Base-by-base conservation (phyloP, 1,140 invertebrate genomes). In the Megalopta genalis region DNA sequence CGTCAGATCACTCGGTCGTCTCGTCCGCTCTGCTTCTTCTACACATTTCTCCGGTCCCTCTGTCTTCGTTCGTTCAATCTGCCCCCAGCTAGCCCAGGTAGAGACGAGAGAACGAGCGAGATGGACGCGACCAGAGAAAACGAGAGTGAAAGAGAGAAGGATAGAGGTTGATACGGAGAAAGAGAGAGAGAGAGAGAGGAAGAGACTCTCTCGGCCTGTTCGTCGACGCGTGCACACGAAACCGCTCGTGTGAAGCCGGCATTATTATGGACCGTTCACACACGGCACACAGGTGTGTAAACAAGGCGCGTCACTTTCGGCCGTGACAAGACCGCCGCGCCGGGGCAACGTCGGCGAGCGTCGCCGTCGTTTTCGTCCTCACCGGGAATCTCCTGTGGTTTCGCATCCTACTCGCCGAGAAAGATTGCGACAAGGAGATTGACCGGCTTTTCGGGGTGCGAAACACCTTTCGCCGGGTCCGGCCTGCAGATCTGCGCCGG, bases 221-320 rank as follows among this genome's bases (percentile, higher is more conserved):
- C 37, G n/a, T 54, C 39, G 14, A 71, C 46, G 68, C 25, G 54
- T 46, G 68, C 80, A 74, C n/a, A 6, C 9, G 54, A 52, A 52
- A 52, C 49, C 49, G 10, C 12, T n/a, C 73, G 85, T 64, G 72
- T 54, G 66, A 83, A 83, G 54, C 72, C 54, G 54, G 57, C 60
- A 37, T 81, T 82, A 71, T 72, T 57, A 60, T 79, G 76, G 37
- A 54, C 71, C 69, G 86, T 88, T 85, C 83, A 64, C 46, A 70
- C 52, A 74, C 78, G 54, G 76, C 77, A 80, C 81, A 89, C 89
- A 91, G 90, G 89, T 91, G 89, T 88, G 87, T 87, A 90, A 90
- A 90, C 87, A 90, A 88, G 78, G 66, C 80, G 39, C 82, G 76
- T 88, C 83, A 79, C 77, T 88, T 86, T 86, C 74, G 73, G 80